These are phyloP conservation scores for Malurus elegans DNA, from an alignment of 2,113 vertebrate species.

Conservation along the genomic window DNA sequence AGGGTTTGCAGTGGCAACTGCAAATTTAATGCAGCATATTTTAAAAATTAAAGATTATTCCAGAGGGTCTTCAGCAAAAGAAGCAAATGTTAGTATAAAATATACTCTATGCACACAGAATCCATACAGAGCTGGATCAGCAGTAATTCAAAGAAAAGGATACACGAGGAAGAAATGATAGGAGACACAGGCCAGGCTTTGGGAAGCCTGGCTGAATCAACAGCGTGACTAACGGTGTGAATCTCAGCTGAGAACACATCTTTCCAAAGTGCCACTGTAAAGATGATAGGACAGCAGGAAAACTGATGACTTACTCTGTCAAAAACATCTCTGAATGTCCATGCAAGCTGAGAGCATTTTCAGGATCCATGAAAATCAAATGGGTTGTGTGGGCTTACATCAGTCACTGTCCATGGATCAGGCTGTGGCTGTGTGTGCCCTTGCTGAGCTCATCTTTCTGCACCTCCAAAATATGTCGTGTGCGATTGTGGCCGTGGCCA, in stretches of 20 bases:
- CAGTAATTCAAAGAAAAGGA: neutral
- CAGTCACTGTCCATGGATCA: neutral
- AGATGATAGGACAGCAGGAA: neutral
- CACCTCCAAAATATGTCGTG: neutral
- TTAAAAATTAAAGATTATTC: neutral
- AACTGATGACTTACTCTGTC: neutral
- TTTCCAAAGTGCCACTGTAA: neutral
- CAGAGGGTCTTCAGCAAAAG: neutral
- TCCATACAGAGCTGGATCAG: neutral
- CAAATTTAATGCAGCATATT: neutral
- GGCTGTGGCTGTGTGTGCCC: neutral
- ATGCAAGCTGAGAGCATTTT: neutral
- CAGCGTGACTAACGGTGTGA: neutral
- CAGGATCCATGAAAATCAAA: neutral
- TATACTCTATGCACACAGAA: neutral
- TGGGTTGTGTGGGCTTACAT: neutral
- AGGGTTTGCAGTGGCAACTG: neutral
- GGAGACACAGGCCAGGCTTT: neutral
- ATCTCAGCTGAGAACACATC: neutral
- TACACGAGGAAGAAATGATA: neutral
- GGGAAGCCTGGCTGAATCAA: neutral
- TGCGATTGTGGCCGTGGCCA: fast-evolving
- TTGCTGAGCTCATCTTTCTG: neutral
- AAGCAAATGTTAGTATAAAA: neutral
- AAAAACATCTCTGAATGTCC: neutral